Evolutionary conservation across 1,140 invertebrate species (phyloP), one percentile per base, ranked within the genome.

Genomic region (Ctenoplectra terminalis): DNA sequence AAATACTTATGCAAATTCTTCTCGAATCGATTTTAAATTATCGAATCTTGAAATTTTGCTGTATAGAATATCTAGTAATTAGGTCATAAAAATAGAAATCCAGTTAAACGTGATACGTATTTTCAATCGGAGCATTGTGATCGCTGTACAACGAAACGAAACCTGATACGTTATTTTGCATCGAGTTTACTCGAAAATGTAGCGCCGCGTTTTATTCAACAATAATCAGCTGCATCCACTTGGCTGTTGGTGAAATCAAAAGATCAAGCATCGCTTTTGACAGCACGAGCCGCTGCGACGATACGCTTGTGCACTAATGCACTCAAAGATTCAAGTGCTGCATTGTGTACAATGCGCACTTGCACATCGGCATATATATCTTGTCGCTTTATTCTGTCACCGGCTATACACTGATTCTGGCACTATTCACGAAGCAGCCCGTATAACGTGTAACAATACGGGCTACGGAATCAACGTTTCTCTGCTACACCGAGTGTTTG

Each of bases 201-300:
- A 29, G 37, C 9, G 46, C 0, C 29, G 20, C 48, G 58, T 73
- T 80, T 64, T 64, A 52, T 75, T 81, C 81, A 20, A 64, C 56
- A 20, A 70, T 78, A 73, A 81, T 50, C 71, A 74, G 70, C 50
- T 69, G 50, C 50, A 73, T 74, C 77, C 64, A 58, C 58, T 76
- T 37, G 58, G 34, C 66, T 60, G 56, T 29, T 48, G 46, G 61
- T 17, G 52, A 83, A 84, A 88, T 87, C 87, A 88, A 88, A 88
- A 76, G 69, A 69, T 77, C 78, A 83, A 83, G 84, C 81, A 43
- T 83, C 83, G 48, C 77, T 80, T 76, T 80, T 73, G 69, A 80
- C 46, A 61, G n/a, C 56, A 43, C 31, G 75, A 71, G 58, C 81
- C 48, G 78, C 70, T 83, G 77, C 48, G 67, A 58, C 79, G 61